Evolutionary conservation across 2,113 vertebrate genomes (phyloP), one percentile per base, ranked within the genome.

Genomic region (Brachionichthys hirsutus): DNA sequence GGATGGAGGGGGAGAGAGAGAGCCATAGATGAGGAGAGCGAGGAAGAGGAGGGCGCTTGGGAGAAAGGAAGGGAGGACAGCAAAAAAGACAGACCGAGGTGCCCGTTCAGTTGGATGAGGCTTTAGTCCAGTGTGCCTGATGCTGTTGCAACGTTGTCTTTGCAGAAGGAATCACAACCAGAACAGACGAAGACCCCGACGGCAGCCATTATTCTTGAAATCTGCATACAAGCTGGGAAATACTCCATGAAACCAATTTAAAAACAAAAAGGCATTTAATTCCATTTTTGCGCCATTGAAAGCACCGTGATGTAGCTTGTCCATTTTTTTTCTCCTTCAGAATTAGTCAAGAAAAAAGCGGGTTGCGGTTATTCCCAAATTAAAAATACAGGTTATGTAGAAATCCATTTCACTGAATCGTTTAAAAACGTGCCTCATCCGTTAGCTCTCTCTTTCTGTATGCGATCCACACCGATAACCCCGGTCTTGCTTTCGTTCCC

Each of bases 381-480:
- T 83, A 79, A 85, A 82, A 81, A 80, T 24, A 56, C 62, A 82
- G 56, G 70, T 81, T 75, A 83, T 82, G 70, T 80, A 85, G 62
- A 82, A 79, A 83, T 83, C 78, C 77, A 86, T 87, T 81, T 77
- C 75, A 77, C 62, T 63, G 78, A 85, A 89, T 89, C 80, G 76
- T 78, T 81, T 85, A 85, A 89, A n/a, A 89, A 86, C 83, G 64
- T 68, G 75, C 84, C 89, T 88, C 88, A 80, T 91, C 90, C 88
- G 81, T 89, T 85, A 79, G 89, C 87, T 80, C 86, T 82, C 82
- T 84, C 78, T 88, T 91, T 92, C 90, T 87, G 87, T 89, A 81
- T 89, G 89, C 84, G 89, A 92, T 93, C 88, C 89, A 88, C 90
- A 76, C 84, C 84, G 90, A 92, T 92, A 92, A 90, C 90, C 88